phyloP scores from a whole-genome alignment of 2,113 vertebrate genomes.

The Oncorhynchus masou region DNA sequence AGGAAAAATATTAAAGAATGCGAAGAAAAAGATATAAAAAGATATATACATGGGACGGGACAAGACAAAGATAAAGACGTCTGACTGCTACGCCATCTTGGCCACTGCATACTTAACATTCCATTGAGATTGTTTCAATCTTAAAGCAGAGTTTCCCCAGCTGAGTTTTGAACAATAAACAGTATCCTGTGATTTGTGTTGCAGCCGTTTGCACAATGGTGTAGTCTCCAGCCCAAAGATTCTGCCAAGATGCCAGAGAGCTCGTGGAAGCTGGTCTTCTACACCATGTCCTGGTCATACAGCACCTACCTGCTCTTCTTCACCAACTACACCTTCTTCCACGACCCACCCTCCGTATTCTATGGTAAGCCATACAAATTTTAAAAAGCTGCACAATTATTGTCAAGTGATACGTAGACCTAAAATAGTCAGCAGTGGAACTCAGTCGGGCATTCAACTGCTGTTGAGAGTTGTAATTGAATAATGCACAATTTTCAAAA shows the following conservation, averaged over 20 bases:
- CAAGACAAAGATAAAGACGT: too few species aligned
- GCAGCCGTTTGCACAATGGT: slow-evolving; percentile 87
- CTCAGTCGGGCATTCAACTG: too few species aligned
- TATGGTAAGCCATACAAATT: slow-evolving; percentile 73
- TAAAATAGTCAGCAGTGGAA: too few species aligned
- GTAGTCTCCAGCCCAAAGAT: slow-evolving; percentile 83
- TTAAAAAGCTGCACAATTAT: too few species aligned
- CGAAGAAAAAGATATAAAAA: too few species aligned
- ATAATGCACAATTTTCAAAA: too few species aligned
- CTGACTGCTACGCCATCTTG: too few species aligned
- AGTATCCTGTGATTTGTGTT: slow-evolving; percentile 6
- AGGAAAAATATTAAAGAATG: too few species aligned
- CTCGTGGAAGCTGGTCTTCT: slow-evolving; percentile 95
- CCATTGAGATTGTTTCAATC: neutral
- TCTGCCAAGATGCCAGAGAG: slow-evolving; percentile 96
- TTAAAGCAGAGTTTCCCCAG: neutral
- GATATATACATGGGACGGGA: too few species aligned
- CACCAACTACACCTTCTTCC: slow-evolving; percentile 88
- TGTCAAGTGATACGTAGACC: too few species aligned
- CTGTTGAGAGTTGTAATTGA: too few species aligned
- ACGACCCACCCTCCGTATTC: slow-evolving; percentile 88
- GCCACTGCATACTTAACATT: too few species aligned
- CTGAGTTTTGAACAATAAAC: neutral
- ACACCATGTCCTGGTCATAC: slow-evolving; percentile 89
- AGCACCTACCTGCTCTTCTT: slow-evolving; percentile 91